phyloP scores from a whole-genome alignment of 2,113 vertebrate genomes.

The Notarius lentiginosus region DNA sequence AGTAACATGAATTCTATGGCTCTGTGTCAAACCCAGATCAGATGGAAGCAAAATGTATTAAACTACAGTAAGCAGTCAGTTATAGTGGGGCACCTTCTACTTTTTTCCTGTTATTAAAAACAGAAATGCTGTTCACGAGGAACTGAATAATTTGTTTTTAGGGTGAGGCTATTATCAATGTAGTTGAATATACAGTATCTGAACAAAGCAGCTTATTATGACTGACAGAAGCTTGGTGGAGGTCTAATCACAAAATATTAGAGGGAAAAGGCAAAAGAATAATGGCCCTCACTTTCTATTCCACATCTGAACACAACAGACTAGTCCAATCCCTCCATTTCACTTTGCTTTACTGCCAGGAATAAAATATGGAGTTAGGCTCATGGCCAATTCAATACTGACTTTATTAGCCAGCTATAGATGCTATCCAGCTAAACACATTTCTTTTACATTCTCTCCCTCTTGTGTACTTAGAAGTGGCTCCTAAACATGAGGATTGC shows the following conservation, averaged over 20 bases:
- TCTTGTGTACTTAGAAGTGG: slow-evolving; percentile 1
- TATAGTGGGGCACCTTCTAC: not conserved
- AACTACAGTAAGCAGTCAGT: not conserved
- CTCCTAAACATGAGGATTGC: slow-evolving; percentile 32
- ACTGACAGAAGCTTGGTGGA: not conserved
- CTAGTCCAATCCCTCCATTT: slow-evolving; percentile 29
- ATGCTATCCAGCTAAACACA: not conserved
- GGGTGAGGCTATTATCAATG: not conserved
- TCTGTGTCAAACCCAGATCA: slow-evolving; percentile 39
- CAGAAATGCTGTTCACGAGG: not conserved
- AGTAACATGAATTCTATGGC: slow-evolving; percentile 6
- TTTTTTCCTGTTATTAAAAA: not conserved
- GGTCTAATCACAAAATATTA: not conserved
- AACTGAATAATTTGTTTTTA: not conserved
- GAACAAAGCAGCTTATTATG: not conserved
- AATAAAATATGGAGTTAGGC: slow-evolving; percentile 49
- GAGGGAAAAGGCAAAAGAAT: not conserved
- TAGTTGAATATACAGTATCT: not conserved
- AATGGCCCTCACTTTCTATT: not conserved
- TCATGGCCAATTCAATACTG: slow-evolving; percentile 55
- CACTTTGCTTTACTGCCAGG: slow-evolving; percentile 44
- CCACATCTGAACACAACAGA: slow-evolving; percentile 6
- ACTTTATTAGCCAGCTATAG: slow-evolving; percentile 3
- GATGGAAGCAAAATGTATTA: slow-evolving; percentile 16
- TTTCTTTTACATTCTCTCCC: not conserved